phyloP scores from a whole-genome alignment of 2,113 vertebrate species.

The Leucosticte australis region DNA sequence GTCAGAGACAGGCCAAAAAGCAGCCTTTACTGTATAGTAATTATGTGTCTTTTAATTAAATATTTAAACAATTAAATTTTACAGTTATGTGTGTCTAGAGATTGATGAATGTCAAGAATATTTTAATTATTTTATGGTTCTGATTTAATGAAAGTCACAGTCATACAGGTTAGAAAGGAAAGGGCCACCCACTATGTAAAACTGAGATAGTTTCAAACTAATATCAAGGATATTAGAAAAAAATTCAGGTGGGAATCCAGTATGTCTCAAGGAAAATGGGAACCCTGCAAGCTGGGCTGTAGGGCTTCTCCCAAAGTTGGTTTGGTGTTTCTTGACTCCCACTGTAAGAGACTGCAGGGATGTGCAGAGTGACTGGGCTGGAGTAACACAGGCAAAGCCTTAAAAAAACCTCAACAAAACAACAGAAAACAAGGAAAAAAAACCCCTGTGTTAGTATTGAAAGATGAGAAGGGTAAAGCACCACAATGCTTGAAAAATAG shows the following conservation, averaged over 20 bases:
- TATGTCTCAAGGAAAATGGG: not conserved
- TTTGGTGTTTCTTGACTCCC: not conserved
- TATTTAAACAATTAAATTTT: conserved; percentile 6
- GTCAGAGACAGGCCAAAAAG: not conserved
- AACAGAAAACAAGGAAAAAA: not conserved
- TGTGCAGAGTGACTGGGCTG: not conserved
- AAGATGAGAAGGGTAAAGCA: conserved; percentile 10
- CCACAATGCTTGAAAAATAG: conserved; percentile 21
- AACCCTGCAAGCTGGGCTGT: not conserved
- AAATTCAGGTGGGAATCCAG: not conserved
- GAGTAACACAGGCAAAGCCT: not conserved
- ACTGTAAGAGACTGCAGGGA: not conserved
- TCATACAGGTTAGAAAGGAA: not conserved
- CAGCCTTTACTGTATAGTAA: not conserved
- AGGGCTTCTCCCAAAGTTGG: not conserved
- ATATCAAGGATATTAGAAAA: not conserved
- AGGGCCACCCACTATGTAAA: not conserved
- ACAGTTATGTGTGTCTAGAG: not conserved
- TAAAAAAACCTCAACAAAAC: not conserved
- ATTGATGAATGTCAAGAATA: not conserved
- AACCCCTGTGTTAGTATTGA: not conserved
- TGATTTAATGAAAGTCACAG: not conserved
- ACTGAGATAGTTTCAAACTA: not conserved
- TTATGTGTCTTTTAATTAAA: conserved; percentile 30
- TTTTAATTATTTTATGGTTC: conserved; percentile 20